These are phyloP conservation scores for Pimephales promelas DNA, from an alignment of 2,113 vertebrate genomes.

Conservation along the genomic window DNA sequence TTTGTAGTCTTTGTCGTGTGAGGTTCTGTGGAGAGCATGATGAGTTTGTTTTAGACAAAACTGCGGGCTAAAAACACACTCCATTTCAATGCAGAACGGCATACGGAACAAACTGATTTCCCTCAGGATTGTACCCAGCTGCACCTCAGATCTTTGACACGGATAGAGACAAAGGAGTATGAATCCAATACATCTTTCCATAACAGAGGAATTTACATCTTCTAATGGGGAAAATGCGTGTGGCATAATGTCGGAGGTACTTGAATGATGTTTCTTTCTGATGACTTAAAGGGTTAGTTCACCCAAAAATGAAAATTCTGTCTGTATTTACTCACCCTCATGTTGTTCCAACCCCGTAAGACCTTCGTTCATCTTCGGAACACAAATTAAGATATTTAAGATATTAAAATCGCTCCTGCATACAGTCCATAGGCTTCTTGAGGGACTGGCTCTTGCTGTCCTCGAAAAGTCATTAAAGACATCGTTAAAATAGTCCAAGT, in stretches of 20 bases:
- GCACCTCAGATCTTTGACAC: not conserved
- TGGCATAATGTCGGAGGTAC: not conserved
- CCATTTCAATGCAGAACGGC: not conserved
- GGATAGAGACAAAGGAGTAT: not conserved
- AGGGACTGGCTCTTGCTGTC: no score
- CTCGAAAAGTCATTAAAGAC: no score
- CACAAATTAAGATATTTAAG: no score
- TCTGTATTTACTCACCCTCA: no score
- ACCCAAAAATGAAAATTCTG: no score
- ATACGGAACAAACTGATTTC: constrained; percentile 7
- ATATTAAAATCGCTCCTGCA: no score
- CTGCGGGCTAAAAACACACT: not conserved
- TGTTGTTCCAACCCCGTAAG: no score
- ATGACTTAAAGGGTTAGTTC: no score
- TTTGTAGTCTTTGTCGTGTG: constrained; percentile 29
- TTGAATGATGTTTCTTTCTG: not conserved
- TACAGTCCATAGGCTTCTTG: no score
- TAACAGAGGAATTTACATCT: not conserved
- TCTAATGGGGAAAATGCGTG: not conserved
- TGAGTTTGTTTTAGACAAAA: constrained; percentile 10
- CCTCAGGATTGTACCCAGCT: constrained; percentile 5
- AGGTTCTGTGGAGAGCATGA: constrained; percentile 15
- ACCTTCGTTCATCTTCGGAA: no score
- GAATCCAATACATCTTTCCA: constrained; percentile 1
- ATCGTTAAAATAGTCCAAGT: no score